phyloP scores from a whole-genome alignment of 2,888 invertebrate genomes.

The Stenichneumon culpator region DNA sequence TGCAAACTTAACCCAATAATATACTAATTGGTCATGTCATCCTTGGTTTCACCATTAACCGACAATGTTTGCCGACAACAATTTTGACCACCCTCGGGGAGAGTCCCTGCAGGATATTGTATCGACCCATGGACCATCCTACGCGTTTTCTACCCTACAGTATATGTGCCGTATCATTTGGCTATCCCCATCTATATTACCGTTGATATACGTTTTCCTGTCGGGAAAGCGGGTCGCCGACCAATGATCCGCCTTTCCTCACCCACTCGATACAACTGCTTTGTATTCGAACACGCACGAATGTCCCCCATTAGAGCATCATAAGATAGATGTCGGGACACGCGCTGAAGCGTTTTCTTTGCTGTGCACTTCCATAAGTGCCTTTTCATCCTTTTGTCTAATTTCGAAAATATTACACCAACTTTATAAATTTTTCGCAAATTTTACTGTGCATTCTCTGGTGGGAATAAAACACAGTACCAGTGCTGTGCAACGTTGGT shows the following conservation, averaged over 20 bases:
- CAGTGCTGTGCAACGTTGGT: no score
- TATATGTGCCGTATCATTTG: neutral
- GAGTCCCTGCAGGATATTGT: slow-evolving; percentile 12
- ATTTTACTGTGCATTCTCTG: neutral
- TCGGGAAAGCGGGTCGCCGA: slow-evolving; percentile 27
- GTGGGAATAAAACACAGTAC: no score
- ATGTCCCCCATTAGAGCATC: neutral
- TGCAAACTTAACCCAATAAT: slow-evolving; percentile 15
- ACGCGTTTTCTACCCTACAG: neutral
- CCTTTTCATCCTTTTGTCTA: neutral
- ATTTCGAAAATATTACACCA: neutral
- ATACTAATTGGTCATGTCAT: neutral
- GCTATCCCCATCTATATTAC: neutral
- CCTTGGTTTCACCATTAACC: neutral
- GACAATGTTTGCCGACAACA: slow-evolving; percentile 3
- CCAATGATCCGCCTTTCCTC: neutral
- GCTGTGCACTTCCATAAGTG: neutral
- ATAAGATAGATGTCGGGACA: slow-evolving; percentile 24
- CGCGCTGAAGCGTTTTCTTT: neutral
- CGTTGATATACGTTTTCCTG: neutral
- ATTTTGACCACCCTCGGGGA: neutral
- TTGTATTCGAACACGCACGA: neutral
- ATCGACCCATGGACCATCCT: slow-evolving; percentile 4
- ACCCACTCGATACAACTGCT: neutral
- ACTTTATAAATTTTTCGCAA: neutral